A percentile compares a stretch with the other conserved stretches of the same genome.
These are phyloP conservation scores for Nicator chloris DNA, from an alignment of 2,113 vertebrate genomes.

Conservation along the genomic window DNA sequence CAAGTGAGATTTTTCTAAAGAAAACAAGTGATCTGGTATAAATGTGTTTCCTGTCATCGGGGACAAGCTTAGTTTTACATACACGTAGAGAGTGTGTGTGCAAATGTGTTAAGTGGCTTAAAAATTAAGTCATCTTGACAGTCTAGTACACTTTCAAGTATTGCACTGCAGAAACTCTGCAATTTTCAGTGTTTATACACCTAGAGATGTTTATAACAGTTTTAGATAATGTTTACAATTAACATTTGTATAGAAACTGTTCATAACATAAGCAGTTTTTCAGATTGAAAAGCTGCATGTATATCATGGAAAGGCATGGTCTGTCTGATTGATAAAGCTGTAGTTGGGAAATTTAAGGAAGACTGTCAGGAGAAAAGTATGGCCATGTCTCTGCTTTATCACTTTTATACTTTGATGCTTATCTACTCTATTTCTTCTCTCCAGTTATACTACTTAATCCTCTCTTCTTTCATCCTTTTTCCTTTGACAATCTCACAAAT, in stretches of 20 bases:
- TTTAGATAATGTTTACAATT: background rate
- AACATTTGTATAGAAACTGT: background rate
- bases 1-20: background rate
- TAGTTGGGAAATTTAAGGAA: background rate
- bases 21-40: background rate
- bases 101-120: background rate
- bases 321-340: background rate
- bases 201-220: background rate
- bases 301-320: background rate
- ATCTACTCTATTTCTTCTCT: background rate
- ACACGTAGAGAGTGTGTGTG: background rate
- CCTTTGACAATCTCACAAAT: background rate
- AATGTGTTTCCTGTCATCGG: background rate
- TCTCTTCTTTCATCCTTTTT: background rate
- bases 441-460: background rate
- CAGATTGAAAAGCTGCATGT: background rate
- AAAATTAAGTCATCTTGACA: background rate
- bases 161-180: background rate
- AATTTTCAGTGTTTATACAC: background rate
- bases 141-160: background rate
- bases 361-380: background rate
- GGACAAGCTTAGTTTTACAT: background rate
- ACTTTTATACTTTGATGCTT: background rate
- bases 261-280: background rate
- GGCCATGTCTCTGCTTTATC: background rate